These are phyloP conservation scores for Tetrao urogallus DNA, from an alignment of 2,113 vertebrate species.

Conservation along the genomic window DNA sequence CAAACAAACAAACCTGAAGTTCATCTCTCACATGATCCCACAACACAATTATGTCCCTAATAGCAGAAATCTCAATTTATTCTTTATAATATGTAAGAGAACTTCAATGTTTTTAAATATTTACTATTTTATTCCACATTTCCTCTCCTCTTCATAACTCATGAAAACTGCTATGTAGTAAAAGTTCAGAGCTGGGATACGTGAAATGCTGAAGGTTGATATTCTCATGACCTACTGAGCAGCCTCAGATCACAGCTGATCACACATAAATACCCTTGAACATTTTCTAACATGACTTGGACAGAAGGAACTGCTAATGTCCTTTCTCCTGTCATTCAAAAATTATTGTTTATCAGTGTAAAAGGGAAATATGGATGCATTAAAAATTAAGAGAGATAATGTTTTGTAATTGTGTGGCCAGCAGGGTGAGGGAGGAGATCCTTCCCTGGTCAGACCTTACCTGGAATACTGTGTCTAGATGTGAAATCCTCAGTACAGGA, in stretches of 20 bases:
- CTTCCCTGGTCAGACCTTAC: no score
- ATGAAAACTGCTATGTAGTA: not conserved
- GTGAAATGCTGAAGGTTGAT: not conserved
- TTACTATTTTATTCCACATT: constrained; percentile 2
- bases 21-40: not conserved
- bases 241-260: not conserved
- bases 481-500: no score
- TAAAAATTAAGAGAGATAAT: not conserved
- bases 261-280: not conserved
- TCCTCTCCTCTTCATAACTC: not conserved
- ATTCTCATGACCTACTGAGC: not conserved
- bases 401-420: no score
- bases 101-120: constrained; percentile 37
- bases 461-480: no score
- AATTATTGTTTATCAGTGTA: not conserved
- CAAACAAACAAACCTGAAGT: not conserved
- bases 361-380: not conserved
- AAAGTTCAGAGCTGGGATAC: not conserved
- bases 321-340: not conserved
- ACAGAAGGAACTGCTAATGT: not conserved
- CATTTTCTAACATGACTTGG: not conserved
- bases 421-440: no score
- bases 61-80: not conserved
- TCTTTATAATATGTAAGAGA: not conserved
- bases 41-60: not conserved